Evolutionary conservation across 1,140 invertebrate genomes (phyloP), one percentile per base, ranked within the genome.

Genomic region (Orussus abietinus): DNA sequence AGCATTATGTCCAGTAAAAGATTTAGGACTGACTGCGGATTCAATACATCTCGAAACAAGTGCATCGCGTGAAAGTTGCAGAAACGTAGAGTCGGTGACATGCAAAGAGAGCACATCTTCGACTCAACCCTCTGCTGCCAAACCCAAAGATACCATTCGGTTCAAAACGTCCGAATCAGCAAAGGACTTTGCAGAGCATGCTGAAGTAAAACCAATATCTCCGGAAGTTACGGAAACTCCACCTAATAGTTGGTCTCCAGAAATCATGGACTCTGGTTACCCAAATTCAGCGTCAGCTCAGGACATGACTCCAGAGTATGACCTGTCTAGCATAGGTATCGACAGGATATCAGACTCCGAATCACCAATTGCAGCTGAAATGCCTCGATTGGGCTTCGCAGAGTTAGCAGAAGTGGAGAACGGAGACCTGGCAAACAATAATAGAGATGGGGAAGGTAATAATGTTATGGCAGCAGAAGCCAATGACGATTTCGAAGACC

Each of bases 371-470:
- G 34, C 59, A 18, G 53, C 48, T 1, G 58, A 68, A 40, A 49
- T 36, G 7, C 58, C 57, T 3, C 51, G 50, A 33, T 30, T 41
- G 11, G 67, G 40, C 14, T 42, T 56, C 13, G 42, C 38, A 4
- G 42, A 46, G 4, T 33, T 52, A 13, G 56, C 62, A n/a, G 62
- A 64, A 35, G 72, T 77, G 4, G 74, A 77, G 59, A 79, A 78
- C 50, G 75, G 75, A 4, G 76, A 79, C 57, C 56, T 78, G 6
- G 75, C 68, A 3, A 78, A 79, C 51, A 78, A 79, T 49, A 79
- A 78, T 49, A 59, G 76, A 19, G 76, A 79, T 47, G 59, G 56
- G 2, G 74, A 78, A 56, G 75, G 76, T 36, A 77, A 78, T 46
- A 76, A 78, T 45, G 63, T 74, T 42, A 51, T 66, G 4, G 55